Conservation (phyloP, 2,888 invertebrate genomes). For the Biston betularia region DNA sequence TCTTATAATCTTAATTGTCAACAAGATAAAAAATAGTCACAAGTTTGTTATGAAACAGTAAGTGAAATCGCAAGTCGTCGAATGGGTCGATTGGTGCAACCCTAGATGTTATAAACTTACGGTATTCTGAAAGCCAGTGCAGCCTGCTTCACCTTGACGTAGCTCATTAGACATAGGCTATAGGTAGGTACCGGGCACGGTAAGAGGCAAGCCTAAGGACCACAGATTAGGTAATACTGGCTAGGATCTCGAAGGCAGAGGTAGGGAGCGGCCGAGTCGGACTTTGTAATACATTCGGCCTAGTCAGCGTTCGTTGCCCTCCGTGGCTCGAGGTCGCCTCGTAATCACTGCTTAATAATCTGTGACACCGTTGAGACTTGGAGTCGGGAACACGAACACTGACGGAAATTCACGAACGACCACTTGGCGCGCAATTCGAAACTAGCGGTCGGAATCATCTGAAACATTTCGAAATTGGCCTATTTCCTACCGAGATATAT, state of each 20-base stretch:
- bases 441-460: constrained; percentile 7
- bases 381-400: constrained; percentile 63
- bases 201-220: constrained; percentile 81
- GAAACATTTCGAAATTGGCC: constrained; percentile 30
- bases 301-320: constrained; percentile 85
- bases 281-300: constrained; percentile 86
- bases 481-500: constrained; percentile 39
- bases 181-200: constrained; percentile 68
- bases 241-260: constrained; percentile 78
- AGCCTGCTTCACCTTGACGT: constrained; percentile 78
- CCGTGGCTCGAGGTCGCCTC: constrained; percentile 75
- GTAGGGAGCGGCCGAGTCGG: constrained; percentile 83
- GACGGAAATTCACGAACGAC: constrained; percentile 67
- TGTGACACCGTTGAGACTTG: constrained; percentile 44
- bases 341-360: constrained; percentile 28
- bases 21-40: background rate
- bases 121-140: constrained; percentile 42
- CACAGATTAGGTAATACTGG: constrained; percentile 30
- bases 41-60: background rate
- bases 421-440: constrained; percentile 61
- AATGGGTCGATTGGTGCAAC: constrained; percentile 4
- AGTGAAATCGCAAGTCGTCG: constrained; percentile 11
- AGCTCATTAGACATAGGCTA: constrained; percentile 71
- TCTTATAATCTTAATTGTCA: background rate
- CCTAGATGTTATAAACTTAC: constrained; percentile 14